Conservation (phyloP, 2,113 vertebrate genomes). For the Phalacrocorax aristotelis region DNA sequence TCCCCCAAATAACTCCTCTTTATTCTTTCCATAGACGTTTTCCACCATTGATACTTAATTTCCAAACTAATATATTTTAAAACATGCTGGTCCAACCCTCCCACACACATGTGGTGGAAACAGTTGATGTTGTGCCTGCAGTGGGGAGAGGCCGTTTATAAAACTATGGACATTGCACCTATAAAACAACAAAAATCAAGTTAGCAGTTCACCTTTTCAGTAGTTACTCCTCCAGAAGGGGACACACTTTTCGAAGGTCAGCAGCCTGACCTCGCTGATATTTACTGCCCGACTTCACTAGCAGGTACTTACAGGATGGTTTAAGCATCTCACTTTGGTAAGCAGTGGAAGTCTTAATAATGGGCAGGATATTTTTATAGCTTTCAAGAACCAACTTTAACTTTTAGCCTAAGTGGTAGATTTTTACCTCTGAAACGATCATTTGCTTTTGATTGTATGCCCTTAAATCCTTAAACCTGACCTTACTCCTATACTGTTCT, state of each 20-base stretch:
- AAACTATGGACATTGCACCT: not conserved
- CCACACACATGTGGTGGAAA: not conserved
- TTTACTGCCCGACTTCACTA: not conserved
- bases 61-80: not conserved
- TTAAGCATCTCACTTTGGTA: not conserved
- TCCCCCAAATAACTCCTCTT: not conserved
- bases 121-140: not conserved
- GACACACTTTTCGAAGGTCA: not conserved
- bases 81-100: not conserved
- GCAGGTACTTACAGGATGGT: not conserved
- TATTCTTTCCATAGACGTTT: not conserved
- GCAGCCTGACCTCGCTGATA: not conserved
- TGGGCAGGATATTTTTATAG: not conserved
- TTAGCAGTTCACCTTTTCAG: not conserved
- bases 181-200: not conserved
- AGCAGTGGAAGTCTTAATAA: not conserved
- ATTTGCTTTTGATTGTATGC: not conserved
- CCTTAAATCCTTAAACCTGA: not conserved
- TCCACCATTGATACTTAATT: not conserved
- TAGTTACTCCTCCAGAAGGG: not conserved
- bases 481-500: not conserved
- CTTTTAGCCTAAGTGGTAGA: not conserved
- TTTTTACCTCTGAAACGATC: not conserved
- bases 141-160: not conserved
- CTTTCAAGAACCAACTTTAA: constrained; percentile 3